phyloP scores from a whole-genome alignment of 1,140 invertebrate genomes.

The Listronotus oregonensis region DNA sequence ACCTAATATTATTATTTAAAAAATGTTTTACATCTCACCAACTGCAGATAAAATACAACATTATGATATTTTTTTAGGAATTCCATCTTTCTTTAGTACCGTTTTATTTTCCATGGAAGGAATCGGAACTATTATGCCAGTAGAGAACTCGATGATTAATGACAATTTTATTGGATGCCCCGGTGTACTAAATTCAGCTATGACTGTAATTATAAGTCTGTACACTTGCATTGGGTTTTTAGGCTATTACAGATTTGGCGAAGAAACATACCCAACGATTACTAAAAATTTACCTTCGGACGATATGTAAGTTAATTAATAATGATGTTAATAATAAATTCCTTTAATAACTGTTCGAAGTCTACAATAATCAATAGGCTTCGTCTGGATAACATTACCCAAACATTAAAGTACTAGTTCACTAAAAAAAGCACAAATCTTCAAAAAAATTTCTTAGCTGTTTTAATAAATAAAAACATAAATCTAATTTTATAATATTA shows the following conservation, averaged over 20 bases:
- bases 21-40: too few species aligned
- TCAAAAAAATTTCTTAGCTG: too few species aligned
- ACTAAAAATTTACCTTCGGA: slow-evolving; percentile 39
- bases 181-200: slow-evolving; percentile 80
- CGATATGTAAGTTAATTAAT: slow-evolving; percentile 36
- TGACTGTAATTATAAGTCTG: slow-evolving; percentile 73
- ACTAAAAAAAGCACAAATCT: too few species aligned
- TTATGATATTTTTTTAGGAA: slow-evolving; percentile 6
- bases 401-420: not conserved
- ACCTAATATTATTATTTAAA: too few species aligned
- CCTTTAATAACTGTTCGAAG: not conserved
- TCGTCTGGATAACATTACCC: too few species aligned
- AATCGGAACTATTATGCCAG: slow-evolving; percentile 83
- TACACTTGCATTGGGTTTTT: slow-evolving; percentile 82
- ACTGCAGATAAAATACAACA: too few species aligned
- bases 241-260: slow-evolving; percentile 67
- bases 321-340: too few species aligned
- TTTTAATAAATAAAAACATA: too few species aligned
- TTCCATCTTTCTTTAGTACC: slow-evolving; percentile 65
- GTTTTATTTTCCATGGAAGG: slow-evolving; percentile 76
- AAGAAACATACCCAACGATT: slow-evolving; percentile 35
- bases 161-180: slow-evolving; percentile 77
- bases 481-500: too few species aligned
- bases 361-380: slow-evolving; percentile 4
- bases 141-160: slow-evolving; percentile 84